phyloP scores from a whole-genome alignment of 2,888 invertebrate species.

The Ormyrus thymus region DNA sequence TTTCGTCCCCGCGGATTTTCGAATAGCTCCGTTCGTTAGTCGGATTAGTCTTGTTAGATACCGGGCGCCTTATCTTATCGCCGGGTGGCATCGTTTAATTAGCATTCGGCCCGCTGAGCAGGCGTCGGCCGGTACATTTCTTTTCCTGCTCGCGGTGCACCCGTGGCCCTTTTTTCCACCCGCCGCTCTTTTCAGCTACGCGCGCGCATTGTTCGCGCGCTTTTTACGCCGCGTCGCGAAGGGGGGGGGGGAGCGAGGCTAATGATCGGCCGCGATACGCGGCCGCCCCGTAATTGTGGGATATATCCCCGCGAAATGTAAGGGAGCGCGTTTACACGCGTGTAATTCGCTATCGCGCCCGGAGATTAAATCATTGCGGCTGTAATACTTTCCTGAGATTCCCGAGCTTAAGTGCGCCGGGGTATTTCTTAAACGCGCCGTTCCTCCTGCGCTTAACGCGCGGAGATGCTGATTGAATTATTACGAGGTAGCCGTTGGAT shows the following conservation, averaged over 20 bases:
- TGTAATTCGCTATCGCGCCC: constrained; percentile 36
- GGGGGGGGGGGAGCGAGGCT: neutral
- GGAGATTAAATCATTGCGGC: constrained; percentile 27
- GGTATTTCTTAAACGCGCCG: constrained; percentile 14
- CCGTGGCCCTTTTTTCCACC: neutral
- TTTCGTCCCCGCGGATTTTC: neutral
- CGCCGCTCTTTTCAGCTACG: constrained; percentile 4
- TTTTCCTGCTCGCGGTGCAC: neutral
- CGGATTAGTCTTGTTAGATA: constrained; percentile 54
- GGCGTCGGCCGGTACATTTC: neutral
- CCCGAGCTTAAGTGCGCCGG: constrained; percentile 11
- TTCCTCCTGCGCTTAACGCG: neutral
- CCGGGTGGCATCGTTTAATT: constrained; percentile 49
- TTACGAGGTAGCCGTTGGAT: neutral
- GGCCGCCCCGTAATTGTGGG: constrained; percentile 15
- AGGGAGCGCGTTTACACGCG: neutral
- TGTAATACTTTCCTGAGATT: neutral
- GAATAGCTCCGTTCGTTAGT: constrained; percentile 52
- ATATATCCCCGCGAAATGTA: constrained; percentile 5
- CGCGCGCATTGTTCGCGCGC: constrained; percentile 9
- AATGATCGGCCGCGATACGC: constrained; percentile 32
- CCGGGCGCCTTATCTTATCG: constrained; percentile 48
- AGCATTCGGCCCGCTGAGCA: constrained; percentile 20
- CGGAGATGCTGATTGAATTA: constrained; percentile 19
- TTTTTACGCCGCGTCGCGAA: constrained; percentile 15